Evolutionary conservation across 2,797 vertebrate species (phyloP).

Genomic region (Microtus obscurus): DNA sequence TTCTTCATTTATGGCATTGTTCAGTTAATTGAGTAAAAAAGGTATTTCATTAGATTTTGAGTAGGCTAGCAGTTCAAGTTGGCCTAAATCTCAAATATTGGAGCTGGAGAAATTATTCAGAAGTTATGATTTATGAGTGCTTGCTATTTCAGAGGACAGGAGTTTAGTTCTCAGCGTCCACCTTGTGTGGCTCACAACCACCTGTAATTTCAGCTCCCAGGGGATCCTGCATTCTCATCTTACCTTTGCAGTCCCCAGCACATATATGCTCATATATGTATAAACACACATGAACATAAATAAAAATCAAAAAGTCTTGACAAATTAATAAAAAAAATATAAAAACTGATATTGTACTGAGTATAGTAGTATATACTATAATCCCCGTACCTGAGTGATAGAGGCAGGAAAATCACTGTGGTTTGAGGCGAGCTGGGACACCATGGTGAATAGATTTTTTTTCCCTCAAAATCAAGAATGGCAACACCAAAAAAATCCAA

Average conservation of each 20-base stretch:
- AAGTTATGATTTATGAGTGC: not conserved
- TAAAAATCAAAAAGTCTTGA: not conserved
- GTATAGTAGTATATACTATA: not conserved
- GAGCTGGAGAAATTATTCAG: not conserved
- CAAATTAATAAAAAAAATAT: not conserved
- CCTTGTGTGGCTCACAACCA: not conserved
- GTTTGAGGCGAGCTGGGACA: not conserved
- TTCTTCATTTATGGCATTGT: conserved; percentile 39
- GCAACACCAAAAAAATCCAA: not conserved
- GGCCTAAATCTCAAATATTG: conserved; percentile 48
- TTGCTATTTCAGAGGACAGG: not conserved
- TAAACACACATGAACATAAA: not conserved
- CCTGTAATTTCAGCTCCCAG: not conserved
- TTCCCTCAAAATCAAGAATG: not conserved
- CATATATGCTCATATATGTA: not conserved
- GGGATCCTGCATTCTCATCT: not conserved
- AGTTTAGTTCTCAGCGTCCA: not conserved
- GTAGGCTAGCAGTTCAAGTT: not conserved
- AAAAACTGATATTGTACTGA: not conserved
- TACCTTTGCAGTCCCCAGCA: not conserved
- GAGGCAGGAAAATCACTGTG: not conserved
- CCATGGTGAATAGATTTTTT: not conserved
- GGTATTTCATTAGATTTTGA: conserved; percentile 9
- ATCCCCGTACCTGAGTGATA: not conserved
- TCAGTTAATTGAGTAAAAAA: conserved; percentile 55